Evolutionary conservation across 2,888 invertebrate species (phyloP).

Genomic region (Litoditis marina): DNA sequence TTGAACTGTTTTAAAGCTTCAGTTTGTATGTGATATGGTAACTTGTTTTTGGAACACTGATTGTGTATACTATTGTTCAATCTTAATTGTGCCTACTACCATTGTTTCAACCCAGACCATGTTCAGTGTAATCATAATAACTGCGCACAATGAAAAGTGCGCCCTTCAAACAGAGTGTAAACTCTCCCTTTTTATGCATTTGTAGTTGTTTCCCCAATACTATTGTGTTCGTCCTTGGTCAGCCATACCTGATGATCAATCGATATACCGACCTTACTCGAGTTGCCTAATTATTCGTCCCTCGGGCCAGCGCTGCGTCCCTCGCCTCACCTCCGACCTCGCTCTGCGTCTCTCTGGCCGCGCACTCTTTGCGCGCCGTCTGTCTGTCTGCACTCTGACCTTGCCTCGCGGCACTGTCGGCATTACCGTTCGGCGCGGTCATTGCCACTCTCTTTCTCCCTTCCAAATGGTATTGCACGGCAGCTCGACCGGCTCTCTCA

Average conservation of each 20-base stretch:
- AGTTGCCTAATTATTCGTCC: background rate
- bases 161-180: background rate
- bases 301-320: slow-evolving; percentile 9
- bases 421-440: slow-evolving; percentile 2
- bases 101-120: too few species aligned
- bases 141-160: too few species aligned
- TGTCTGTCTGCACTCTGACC: background rate
- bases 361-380: background rate
- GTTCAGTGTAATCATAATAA: too few species aligned
- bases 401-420: slow-evolving; percentile 5
- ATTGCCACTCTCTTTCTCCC: background rate
- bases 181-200: background rate
- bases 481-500: slow-evolving; percentile 4
- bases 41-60: too few species aligned
- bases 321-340: background rate
- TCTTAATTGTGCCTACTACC: too few species aligned
- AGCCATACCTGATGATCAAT: too few species aligned
- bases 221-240: too few species aligned
- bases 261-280: background rate
- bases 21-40: too few species aligned
- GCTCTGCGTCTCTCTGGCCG: background rate
- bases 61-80: too few species aligned
- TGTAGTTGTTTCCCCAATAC: too few species aligned
- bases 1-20: too few species aligned
- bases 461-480: too few species aligned